Evolutionary conservation across 2,113 vertebrate genomes (phyloP).

Genomic region (Odocoileus virginianus): DNA sequence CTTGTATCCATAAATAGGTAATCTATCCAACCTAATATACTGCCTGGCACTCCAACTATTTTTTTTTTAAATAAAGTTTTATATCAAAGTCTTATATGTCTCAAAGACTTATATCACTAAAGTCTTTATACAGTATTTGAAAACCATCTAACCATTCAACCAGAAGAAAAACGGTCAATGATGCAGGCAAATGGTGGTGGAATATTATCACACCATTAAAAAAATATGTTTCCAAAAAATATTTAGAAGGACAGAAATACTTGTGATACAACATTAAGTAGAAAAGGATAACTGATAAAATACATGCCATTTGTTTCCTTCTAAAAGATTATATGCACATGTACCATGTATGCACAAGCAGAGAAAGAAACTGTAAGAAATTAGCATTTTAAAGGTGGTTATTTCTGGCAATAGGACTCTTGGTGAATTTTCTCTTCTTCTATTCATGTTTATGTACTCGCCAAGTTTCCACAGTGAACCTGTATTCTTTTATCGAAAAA

Average conservation of each 20-base stretch:
- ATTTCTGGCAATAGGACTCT: not conserved
- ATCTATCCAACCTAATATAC: not conserved
- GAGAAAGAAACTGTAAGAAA: not conserved
- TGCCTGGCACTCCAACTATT: not conserved
- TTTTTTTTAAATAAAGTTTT: not conserved
- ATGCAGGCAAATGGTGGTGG: not conserved
- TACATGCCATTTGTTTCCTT: not conserved
- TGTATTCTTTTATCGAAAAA: not conserved
- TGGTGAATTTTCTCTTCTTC: not conserved
- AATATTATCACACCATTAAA: not conserved
- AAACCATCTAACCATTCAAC: slow-evolving; percentile 24
- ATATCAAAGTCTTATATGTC: not conserved
- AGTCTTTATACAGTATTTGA: not conserved
- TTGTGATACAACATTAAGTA: not conserved
- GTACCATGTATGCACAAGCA: not conserved
- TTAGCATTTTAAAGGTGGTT: not conserved
- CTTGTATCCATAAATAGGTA: not conserved
- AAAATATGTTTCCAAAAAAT: not conserved
- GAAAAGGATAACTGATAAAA: not conserved
- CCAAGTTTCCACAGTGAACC: slow-evolving; percentile 25
- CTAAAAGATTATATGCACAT: not conserved
- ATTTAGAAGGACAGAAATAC: not conserved
- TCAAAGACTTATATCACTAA: not conserved
- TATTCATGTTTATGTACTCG: slow-evolving; percentile 2
- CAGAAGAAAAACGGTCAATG: not conserved